Evolutionary conservation across 2,113 vertebrate species (phyloP), one percentile per base, ranked within the genome.

Genomic region (Aphyosemion australe): DNA sequence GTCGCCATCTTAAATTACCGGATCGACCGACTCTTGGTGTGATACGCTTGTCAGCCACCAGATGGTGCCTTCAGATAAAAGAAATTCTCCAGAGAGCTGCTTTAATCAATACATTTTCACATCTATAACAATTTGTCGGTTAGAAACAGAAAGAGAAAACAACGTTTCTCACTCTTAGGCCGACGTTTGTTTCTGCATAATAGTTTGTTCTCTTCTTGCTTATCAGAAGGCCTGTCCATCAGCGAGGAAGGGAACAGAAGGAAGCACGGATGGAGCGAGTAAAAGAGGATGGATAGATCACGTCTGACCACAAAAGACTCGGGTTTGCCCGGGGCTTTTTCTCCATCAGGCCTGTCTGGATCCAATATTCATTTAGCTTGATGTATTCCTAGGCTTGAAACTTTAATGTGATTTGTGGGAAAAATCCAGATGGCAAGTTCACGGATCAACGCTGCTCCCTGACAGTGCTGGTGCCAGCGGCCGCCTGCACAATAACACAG

Each of bases 341-440:
- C 81, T 84, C 90, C 85, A 85, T 87, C 87, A 90, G 83, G 74
- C 83, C 88, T 88, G 87, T 89, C 89, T 78, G 70, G 81, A 89
- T 89, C 90, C 89, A 90, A 88, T 92, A 90, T 91, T 93, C 89
- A 92, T 92, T 93, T 92, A 91, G 91, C 86, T 85, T 92, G 91
- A 93, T 91, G 91, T 91, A 92, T 93, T 92, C 87, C 89, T 90
- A 85, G 85, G 88, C 85, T 81, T 92, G 89, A 91, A 92, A 92
- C 89, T 92, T 92, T 92, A 92, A 93, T 93, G 91, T 92, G 90
- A 92, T 92, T 92, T 92, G 90, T 92, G 89, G 89, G 90, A 85
- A 89, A 42, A 91, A 90, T 92, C 91, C 92, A 93, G 91, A 93
- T 93, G 92, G 91, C 82, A 82, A 88, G 91, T 91, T 92, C 91